These are phyloP conservation scores for Vulpes lagopus DNA, from an alignment of 2,113 vertebrate genomes.

Conservation along the genomic window DNA sequence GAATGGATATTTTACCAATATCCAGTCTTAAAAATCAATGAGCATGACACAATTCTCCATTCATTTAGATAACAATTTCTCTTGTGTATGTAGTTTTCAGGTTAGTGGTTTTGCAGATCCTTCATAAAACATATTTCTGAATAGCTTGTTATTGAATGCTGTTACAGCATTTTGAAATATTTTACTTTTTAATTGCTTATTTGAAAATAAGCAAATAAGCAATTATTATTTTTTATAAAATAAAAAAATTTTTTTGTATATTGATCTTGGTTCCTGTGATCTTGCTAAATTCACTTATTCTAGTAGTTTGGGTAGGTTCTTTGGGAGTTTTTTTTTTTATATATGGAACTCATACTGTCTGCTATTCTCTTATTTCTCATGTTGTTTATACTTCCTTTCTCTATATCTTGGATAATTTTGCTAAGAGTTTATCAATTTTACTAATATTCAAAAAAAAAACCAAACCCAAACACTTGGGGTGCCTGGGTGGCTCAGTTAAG, in stretches of 20 bases:
- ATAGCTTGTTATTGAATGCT: neutral
- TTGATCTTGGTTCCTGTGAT: neutral
- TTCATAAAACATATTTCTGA: neutral
- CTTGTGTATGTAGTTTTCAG: neutral
- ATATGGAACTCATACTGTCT: neutral
- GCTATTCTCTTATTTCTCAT: neutral
- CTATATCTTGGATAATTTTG: neutral
- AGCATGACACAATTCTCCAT: neutral
- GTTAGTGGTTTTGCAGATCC: neutral
- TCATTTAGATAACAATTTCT: neutral
- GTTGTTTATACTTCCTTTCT: neutral
- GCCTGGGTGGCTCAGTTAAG: too few species aligned
- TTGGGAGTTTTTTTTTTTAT: neutral
- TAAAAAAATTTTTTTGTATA: neutral
- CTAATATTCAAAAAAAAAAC: neutral
- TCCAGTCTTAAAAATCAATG: neutral
- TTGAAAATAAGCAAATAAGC: neutral
- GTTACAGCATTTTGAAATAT: neutral
- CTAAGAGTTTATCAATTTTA: neutral
- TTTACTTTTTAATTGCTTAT: neutral
- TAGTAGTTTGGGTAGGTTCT: neutral
- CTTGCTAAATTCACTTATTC: neutral
- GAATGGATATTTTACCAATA: neutral
- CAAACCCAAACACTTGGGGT: neutral
- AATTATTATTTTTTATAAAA: neutral